Conservation (phyloP, 92 coral and sea anemone genomes). For the Isaurus tuberculatus region DNA sequence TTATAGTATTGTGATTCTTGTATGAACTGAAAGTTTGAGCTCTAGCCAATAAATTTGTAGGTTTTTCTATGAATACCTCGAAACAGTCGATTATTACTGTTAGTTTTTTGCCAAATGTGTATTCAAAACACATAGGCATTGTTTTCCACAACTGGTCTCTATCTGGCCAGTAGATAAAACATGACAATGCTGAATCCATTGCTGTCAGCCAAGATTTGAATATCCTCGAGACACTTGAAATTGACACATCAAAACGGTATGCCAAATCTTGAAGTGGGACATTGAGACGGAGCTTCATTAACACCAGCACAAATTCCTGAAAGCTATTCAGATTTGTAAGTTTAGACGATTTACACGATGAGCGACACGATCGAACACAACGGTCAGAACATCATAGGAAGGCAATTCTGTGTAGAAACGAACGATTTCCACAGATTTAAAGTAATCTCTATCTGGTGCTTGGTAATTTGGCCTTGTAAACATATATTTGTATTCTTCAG, state of each 20-base stretch:
- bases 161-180: too few relatives aligned
- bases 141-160: conserved; percentile 43
- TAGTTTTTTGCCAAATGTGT: conserved; percentile 52
- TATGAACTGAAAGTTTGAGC: conserved; percentile 51
- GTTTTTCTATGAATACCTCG: conserved; percentile 37
- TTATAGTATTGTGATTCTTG: conserved; percentile 51
- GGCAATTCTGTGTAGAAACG: conserved; percentile 40
- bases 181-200: conserved; percentile 48
- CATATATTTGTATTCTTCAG: conserved; percentile 47
- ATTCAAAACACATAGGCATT: conserved; percentile 58
- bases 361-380: conserved; percentile 42
- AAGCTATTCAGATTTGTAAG: too few relatives aligned
- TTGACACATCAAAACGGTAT: conserved; percentile 45
- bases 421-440: conserved; percentile 35
- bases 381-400: conserved; percentile 2
- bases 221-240: conserved; percentile 48
- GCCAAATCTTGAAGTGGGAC: conserved; percentile 62
- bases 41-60: conserved; percentile 43
- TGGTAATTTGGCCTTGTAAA: conserved; percentile 40
- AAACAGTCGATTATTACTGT: too few relatives aligned
- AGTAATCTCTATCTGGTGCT: conserved; percentile 53
- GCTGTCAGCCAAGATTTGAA: conserved; percentile 43
- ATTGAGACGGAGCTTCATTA: conserved; percentile 45
- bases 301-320: conserved; percentile 56
- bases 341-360: conserved; percentile 48